Evolutionary conservation across 2,888 invertebrate genomes (phyloP).

Genomic region (Cheilosia soror): DNA sequence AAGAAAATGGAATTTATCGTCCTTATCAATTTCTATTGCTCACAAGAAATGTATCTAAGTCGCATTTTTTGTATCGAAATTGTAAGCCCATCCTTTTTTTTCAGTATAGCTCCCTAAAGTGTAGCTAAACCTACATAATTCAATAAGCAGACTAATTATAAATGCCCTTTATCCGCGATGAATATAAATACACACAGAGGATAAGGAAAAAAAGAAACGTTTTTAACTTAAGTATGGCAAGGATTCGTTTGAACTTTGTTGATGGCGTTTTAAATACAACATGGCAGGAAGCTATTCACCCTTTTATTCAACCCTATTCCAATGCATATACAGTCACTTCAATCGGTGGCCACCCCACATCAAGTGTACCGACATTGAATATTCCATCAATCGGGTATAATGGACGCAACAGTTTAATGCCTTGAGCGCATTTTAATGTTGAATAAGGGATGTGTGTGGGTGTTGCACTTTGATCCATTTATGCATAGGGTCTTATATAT

Average conservation of each 20-base stretch:
- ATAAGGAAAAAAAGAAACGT: too few species aligned
- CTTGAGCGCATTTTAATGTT: slow-evolving; percentile 25
- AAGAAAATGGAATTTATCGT: not conserved
- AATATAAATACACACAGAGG: too few species aligned
- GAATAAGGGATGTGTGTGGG: not conserved
- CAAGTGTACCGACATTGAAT: slow-evolving; percentile 48
- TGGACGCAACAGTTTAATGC: slow-evolving; percentile 40
- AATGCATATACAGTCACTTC: not conserved
- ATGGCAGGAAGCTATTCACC: not conserved
- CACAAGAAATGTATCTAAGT: too few species aligned
- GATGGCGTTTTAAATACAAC: not conserved
- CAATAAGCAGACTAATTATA: too few species aligned
- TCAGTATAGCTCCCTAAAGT: too few species aligned
- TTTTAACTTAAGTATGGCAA: too few species aligned
- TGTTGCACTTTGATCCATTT: not conserved
- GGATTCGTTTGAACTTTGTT: not conserved
- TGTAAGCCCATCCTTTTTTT: too few species aligned
- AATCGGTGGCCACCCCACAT: not conserved
- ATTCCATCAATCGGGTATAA: slow-evolving; percentile 35
- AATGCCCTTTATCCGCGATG: too few species aligned
- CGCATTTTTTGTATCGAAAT: too few species aligned
- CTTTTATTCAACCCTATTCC: not conserved
- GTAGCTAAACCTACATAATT: too few species aligned
- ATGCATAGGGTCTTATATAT: not conserved
- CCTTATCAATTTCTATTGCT: too few species aligned